Evolutionary conservation across 2,113 vertebrate genomes (phyloP).

Genomic region (Theristicus caerulescens): DNA sequence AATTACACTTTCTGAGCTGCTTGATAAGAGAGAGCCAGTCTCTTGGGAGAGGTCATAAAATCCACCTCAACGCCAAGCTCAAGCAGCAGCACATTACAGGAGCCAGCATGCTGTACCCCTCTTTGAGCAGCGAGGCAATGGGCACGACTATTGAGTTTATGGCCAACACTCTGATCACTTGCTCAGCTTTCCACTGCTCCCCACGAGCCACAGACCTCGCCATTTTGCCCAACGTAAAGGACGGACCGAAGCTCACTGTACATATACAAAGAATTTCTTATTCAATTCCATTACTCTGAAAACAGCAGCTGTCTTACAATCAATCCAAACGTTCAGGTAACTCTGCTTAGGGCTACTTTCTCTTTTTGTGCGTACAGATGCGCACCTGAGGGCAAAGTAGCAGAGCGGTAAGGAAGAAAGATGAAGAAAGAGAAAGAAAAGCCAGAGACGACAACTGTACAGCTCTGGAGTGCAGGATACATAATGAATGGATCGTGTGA

Average conservation of each 20-base stretch:
- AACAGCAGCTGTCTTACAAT: not conserved
- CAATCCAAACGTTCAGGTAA: not conserved
- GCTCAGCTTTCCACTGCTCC: not conserved
- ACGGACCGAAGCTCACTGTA: not conserved
- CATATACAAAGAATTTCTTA: not conserved
- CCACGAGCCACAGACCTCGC: not conserved
- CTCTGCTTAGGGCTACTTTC: not conserved
- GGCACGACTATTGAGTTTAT: not conserved
- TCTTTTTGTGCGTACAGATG: not conserved
- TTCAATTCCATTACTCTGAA: not conserved
- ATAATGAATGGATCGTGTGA: rapidly evolving
- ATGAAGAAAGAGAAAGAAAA: not conserved
- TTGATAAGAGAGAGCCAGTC: constrained; percentile 60
- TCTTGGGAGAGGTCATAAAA: constrained; percentile 40
- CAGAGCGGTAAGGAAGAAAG: not conserved
- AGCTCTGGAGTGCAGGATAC: not conserved
- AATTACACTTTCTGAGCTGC: constrained; percentile 55
- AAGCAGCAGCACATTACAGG: not conserved
- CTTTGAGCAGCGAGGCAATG: not conserved
- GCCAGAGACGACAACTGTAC: not conserved
- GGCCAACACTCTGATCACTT: not conserved
- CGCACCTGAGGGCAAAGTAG: not conserved
- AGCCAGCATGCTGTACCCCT: not conserved
- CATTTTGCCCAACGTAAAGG: not conserved
- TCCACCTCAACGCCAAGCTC: not conserved